A percentile compares a stretch with the other conserved stretches of the same genome.
Conservation (phyloP, 2,113 vertebrate species). For the Pangasianodon gigas region DNA sequence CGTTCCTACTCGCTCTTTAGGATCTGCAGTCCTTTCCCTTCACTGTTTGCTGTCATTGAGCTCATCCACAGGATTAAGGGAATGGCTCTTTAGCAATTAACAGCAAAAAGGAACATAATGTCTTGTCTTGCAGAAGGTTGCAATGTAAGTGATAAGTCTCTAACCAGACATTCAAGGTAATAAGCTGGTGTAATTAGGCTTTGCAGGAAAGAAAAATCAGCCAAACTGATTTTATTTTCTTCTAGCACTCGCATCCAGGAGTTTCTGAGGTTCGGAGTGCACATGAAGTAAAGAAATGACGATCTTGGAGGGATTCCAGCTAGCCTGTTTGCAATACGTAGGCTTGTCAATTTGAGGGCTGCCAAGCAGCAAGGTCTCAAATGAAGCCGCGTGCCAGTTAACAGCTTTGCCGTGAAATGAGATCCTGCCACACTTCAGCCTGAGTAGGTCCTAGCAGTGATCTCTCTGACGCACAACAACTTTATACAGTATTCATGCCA, state of each 20-base stretch:
- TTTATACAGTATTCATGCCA: conserved; percentile 13
- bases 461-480: conserved; percentile 23
- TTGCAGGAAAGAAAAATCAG: background rate
- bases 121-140: background rate
- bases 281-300: background rate
- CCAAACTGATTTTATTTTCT: background rate
- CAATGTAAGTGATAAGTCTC: background rate
- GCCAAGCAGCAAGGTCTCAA: conserved; percentile 32
- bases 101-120: conserved; percentile 11
- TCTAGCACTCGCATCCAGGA: background rate
- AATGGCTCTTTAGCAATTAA: background rate
- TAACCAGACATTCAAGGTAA: conserved; percentile 21
- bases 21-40: background rate
- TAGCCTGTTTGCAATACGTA: conserved; percentile 1
- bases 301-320: conserved; percentile 34
- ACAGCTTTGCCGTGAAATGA: conserved; percentile 23
- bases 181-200: conserved; percentile 30
- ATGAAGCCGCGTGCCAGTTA: conserved; percentile 25
- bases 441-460: conserved; percentile 11
- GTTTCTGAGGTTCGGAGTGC: background rate
- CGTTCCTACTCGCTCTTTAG: background rate
- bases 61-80: conserved; percentile 1
- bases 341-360: conserved; percentile 32
- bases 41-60: conserved; percentile 6
- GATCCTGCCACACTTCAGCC: conserved; percentile 21